Conservation (phyloP, 1,140 invertebrate genomes). For the Argopecten irradians region DNA sequence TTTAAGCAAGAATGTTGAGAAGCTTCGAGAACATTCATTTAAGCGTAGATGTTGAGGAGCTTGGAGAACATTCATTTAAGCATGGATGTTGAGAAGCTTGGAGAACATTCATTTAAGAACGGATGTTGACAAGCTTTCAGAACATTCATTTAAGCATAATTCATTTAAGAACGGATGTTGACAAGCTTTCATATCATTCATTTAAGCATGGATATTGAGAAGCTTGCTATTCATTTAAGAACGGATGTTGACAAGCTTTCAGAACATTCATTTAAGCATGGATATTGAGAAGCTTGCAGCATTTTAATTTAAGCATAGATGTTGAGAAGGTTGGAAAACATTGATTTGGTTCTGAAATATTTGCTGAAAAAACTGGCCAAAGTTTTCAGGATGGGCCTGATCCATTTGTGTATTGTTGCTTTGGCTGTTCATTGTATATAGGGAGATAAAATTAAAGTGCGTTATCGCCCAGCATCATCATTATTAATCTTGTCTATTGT, state of each 20-base stretch:
- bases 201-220: no score
- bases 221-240: no score
- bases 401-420: neutral
- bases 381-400: neutral
- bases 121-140: no score
- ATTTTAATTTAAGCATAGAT: no score
- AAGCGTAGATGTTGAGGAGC: neutral
- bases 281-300: neutral
- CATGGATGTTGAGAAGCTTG: no score
- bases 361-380: neutral
- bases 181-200: no score
- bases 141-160: no score
- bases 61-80: no score
- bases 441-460: neutral
- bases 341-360: neutral
- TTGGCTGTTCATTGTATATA: neutral
- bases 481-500: neutral
- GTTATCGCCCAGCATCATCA: neutral
- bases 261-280: neutral
- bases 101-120: neutral
- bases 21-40: neutral
- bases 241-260: no score
- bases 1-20: no score
- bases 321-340: neutral
- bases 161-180: no score